Evolutionary conservation across 2,888 invertebrate genomes (phyloP), one percentile per base, ranked within the genome.

Genomic region (Apodemia hepburni): DNA sequence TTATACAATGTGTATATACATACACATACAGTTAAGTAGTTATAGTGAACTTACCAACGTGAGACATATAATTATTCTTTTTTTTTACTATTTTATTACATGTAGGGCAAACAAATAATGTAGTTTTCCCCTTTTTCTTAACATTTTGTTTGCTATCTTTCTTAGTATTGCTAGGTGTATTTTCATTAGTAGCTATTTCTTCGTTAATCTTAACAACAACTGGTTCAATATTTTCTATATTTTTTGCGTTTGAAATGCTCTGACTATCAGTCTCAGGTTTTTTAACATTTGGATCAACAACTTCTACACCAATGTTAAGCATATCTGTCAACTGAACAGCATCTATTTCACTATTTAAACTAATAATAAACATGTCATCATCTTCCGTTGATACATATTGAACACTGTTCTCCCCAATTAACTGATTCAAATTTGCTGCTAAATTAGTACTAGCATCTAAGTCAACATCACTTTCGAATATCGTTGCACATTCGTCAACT

Each of bases 361-460:
- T 89, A 59, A 91, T 91, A 35, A 91, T 90, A 70, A 91, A 91
- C 0, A 87, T 91, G 66, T 91, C 91, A 65, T 90, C 91, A 12
- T 91, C 84, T 64, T 91, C 91, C 0, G 91, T 90, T 3, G 88
- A 89, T 59, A 91, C 85, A 51, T 91, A 91, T 59, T 90, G 89
- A 1, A 91, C 91, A 64, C 71, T 84, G 66, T 91, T 91, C 64
- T 90, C 92, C 0, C 88, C 89, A 0, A 91, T 91, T 12, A 91
- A 65, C 65, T 90, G 91, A 64, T 88, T 91, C n/a, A 91, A 71
- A 73, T 91, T 90, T 0, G 87, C 89, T 0, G 91, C 87, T 65
- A 91, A 73, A 71, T 85, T 87, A 0, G 87, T 83, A 67, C 91
- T 91, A 0, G 86, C 85, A 74, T 91, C 91, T 63, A 91, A 80